Base-by-base conservation (phyloP, 1,140 invertebrate genomes). In the Micrasema minimum region DNA sequence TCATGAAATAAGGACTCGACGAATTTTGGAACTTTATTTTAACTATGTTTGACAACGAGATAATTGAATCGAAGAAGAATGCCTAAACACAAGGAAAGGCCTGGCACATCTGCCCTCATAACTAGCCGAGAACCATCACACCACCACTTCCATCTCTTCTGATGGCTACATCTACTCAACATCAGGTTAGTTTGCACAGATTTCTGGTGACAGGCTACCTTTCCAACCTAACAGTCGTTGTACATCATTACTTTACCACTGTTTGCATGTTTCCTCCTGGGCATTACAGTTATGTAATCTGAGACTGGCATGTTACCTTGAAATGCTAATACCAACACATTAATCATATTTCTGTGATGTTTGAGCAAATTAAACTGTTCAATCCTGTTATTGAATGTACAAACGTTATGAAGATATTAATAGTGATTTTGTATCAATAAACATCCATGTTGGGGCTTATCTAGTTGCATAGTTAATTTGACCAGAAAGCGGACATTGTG, bases 1-100 rank as follows among this genome's bases (percentile, higher is more conserved):
- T 74, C 53, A 71, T 59, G 69, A 62, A 68, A 59, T 70, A 74
- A 68, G 72, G 72, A 71, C 57, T 35, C 31, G 26, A 74, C 65
- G 69, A 68, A 53, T 74, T 64, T 67, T 67, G 72, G 66, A 57
- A 55, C 26, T 64, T 65, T 51, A 66, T 61, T 35, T 23, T 55
- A 53, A 69, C 51, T 59, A 66, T 69, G 66, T 69, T 59, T 48
- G 66, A 53, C 59, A 70, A 57, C 18, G 69, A 71, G 62, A 66
- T 37, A 43, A 45, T 66, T 71, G 51, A 43, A 69, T 69, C 51
- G 38, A 69, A 46, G 38, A 64, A 71, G 57, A 31, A 74, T 74
- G 72, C 66, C 69, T 74, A 71, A 68, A 64, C 43, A 46, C 45
- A 74, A 69, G 48, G 48, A 61, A 48, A 51, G 41, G 26, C 68